Evolutionary conservation across 2,113 vertebrate species (phyloP).

Genomic region (Ciconia stormi): DNA sequence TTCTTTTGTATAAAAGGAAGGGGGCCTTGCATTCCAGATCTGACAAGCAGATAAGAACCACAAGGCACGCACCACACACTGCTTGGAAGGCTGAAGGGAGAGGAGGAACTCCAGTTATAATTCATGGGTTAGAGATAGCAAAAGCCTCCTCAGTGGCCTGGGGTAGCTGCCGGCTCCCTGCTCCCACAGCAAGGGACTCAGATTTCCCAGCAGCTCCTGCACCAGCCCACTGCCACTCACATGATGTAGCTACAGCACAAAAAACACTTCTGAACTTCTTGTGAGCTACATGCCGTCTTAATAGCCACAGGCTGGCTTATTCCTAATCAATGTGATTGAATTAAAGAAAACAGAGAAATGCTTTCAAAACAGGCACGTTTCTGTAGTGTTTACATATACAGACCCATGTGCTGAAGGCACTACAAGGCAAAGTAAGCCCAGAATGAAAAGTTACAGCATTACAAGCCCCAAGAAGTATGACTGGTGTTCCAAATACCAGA

Average conservation of each 20-base stretch:
- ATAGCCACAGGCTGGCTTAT: not conserved
- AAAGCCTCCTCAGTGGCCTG: not conserved
- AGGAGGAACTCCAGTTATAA: slow-evolving; percentile 6
- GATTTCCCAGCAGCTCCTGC: not conserved
- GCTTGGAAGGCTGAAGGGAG: not conserved
- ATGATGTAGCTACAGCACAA: not conserved
- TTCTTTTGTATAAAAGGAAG: not conserved
- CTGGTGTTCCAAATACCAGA: not conserved
- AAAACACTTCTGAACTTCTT: not conserved
- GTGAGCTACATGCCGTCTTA: rapidly evolving
- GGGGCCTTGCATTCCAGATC: slow-evolving; percentile 26
- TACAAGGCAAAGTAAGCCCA: not conserved
- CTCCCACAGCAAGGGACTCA: slow-evolving; percentile 27
- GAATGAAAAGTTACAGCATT: not conserved
- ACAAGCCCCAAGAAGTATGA: not conserved
- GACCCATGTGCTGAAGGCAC: not conserved
- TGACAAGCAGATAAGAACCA: slow-evolving; percentile 47
- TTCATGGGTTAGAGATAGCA: not conserved
- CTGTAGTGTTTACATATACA: rapidly evolving
- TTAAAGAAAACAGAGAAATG: not conserved
- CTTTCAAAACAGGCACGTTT: not conserved
- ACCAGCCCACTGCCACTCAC: not conserved
- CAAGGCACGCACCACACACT: slow-evolving; percentile 6
- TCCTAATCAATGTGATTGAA: not conserved
- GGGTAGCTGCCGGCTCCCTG: not conserved